Conservation (phyloP, 2,797 vertebrate genomes). For the Eidolon dupreanum region DNA sequence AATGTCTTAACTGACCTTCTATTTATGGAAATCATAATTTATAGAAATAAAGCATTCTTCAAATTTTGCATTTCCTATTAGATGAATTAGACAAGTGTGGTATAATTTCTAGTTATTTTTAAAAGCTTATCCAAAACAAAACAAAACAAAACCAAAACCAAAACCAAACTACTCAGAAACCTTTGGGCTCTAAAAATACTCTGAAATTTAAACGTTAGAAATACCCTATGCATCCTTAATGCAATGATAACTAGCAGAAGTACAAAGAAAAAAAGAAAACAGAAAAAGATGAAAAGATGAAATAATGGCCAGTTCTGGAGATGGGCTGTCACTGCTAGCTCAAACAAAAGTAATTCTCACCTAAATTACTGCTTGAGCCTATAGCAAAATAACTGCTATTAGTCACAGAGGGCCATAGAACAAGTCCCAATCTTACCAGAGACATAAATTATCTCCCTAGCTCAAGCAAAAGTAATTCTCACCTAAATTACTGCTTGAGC, state of each 20-base stretch:
- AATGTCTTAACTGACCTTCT: not conserved
- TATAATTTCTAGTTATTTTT: conserved; percentile 14
- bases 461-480: not conserved
- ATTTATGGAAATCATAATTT: not conserved
- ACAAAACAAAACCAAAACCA: not conserved
- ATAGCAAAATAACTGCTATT: not conserved
- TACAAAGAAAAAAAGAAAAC: not conserved
- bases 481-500: not conserved
- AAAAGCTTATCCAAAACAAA: not conserved
- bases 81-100: not conserved
- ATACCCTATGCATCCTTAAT: not conserved
- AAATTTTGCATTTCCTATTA: not conserved
- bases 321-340: not conserved
- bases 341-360: not conserved
- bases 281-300: not conserved
- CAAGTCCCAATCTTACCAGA: not conserved
- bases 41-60: not conserved
- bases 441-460: not conserved
- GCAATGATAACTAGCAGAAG: not conserved
- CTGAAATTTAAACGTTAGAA: not conserved
- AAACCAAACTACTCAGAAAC: not conserved
- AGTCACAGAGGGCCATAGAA: not conserved
- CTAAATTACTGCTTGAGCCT: not conserved
- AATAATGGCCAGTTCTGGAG: not conserved
- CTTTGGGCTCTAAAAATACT: not conserved